Percentiles rank a stretch among this genome's conserved stretches.
phyloP scores from a whole-genome alignment of 2,113 vertebrate species.

The Monopterus albus region DNA sequence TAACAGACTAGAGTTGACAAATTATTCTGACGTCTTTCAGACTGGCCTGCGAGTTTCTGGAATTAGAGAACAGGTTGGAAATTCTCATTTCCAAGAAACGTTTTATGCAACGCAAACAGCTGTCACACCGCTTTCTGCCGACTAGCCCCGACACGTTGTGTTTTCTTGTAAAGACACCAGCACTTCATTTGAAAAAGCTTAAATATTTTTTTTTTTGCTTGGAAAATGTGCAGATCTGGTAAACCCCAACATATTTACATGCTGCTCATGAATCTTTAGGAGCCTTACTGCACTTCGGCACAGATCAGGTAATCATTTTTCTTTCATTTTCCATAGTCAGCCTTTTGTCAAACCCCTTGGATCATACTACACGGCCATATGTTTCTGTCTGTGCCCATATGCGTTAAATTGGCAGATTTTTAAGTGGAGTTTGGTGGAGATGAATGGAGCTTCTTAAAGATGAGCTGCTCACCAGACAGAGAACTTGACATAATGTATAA shows the following conservation, averaged over 20 bases:
- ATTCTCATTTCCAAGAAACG: neutral
- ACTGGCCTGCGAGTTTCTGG: slow-evolving; percentile 3
- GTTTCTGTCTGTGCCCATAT: too few relatives aligned
- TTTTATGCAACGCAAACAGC: neutral
- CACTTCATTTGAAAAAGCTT: neutral
- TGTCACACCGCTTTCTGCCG: neutral
- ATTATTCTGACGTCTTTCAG: neutral
- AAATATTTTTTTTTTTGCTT: neutral
- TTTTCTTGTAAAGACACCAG: neutral
- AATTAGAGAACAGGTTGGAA: neutral
- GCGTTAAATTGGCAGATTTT: slow-evolving; percentile 8
- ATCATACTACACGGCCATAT: too few relatives aligned
- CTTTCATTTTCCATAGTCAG: neutral
- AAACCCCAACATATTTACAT: neutral
- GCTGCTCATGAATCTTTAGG: neutral
- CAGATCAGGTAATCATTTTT: neutral
- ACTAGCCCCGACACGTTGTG: neutral
- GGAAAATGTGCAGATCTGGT: neutral
- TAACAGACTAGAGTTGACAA: neutral
- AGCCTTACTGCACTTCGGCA: neutral
- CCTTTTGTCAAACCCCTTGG: too few relatives aligned
- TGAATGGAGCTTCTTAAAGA: neutral
- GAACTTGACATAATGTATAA: neutral
- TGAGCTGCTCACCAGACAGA: neutral
- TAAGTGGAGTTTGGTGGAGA: slow-evolving; percentile 15